A percentile compares a stretch with the other conserved stretches of the same genome.
These are phyloP conservation scores for Panzeria rudis DNA, from an alignment of 2,888 invertebrate species.

Conservation along the genomic window DNA sequence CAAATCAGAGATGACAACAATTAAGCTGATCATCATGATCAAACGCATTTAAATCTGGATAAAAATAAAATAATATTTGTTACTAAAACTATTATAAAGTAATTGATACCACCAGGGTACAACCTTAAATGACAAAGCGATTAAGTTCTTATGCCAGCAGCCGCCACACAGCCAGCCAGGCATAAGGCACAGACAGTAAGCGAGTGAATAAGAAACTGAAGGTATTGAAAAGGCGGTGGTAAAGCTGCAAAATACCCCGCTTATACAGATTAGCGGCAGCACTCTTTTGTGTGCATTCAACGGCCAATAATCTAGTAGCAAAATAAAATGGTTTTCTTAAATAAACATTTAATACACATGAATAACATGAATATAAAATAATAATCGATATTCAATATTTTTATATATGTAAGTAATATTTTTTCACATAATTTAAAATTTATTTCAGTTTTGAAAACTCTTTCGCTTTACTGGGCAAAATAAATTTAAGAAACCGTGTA, in stretches of 20 bases:
- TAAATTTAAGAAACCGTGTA: constrained; percentile 4
- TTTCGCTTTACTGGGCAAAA: constrained; percentile 7
- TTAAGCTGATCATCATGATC: constrained; percentile 58
- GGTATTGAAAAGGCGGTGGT: constrained; percentile 69
- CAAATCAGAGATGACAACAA: constrained; percentile 46
- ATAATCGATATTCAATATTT: constrained; percentile 3
- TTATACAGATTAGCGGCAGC: constrained; percentile 69
- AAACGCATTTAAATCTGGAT: constrained; percentile 57
- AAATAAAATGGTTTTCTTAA: constrained; percentile 5
- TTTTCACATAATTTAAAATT: constrained; percentile 32
- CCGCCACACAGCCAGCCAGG: constrained; percentile 30
- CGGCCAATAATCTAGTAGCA: constrained; percentile 26
- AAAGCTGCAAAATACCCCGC: constrained; percentile 70
- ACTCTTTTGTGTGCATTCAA: constrained; percentile 45
- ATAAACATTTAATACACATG: constrained; percentile 2
- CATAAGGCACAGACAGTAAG: constrained; percentile 3
- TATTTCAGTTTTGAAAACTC: neutral
- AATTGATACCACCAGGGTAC: constrained; percentile 66
- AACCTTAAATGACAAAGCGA: constrained; percentile 57
- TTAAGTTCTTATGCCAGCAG: constrained; percentile 63
- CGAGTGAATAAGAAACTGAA: constrained; percentile 24
- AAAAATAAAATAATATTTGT: constrained; percentile 59
- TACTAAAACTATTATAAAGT: constrained; percentile 64
- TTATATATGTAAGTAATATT: constrained; percentile 8
- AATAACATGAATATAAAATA: neutral